Base-by-base conservation (phyloP, 2,113 vertebrate species). In the Oplegnathus fasciatus region DNA sequence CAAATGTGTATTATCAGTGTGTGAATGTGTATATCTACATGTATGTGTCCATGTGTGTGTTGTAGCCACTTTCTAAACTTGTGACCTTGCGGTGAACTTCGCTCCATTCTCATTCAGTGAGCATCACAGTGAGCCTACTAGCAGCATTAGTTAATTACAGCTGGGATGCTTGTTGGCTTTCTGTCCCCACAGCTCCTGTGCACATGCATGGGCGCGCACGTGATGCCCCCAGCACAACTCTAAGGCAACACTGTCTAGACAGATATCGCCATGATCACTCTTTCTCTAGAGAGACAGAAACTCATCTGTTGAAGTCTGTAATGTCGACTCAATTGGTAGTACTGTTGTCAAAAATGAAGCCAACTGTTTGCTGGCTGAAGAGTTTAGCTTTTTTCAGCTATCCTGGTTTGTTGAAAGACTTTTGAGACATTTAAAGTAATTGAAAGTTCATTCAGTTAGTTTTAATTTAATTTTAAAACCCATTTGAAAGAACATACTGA, bases 111-210 rank as follows among this genome's bases (percentile, higher is more conserved):
- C 78, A 89, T 87, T 87, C 88, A 86, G 22, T 14, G 57, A 80
- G 73, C 75, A 44, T 81, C 54, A 24, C 65, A 32, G 55, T 13
- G 54, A 78, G 76, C 83, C 83, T 74, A 50, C 84, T 82, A 74
- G 78, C 88, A 69, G 60, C 61, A 67, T 86, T 87, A 83, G 87
- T 86, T 93, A 90, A 93, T 92, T 91, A 92, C 84, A 89, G 80
- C 80, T 78, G 82, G 81, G 86, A 84, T 32, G 72, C 24, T 84
- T 65, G 81, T 73, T 40, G 83, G 62, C 79, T 62, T 61, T 71
- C 34, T 78, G 15, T 66, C 57, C 77, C 71, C 14, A 11, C 40
- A 71, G 78, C 71, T 62, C 50, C 66, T 20, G 42, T 55, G 80
- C 83, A 77, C 83, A 82, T 10, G 73, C 80, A 72, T 73, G 52